phyloP scores from a whole-genome alignment of 2,888 invertebrate genomes.

The Drosophila subquinaria region DNA sequence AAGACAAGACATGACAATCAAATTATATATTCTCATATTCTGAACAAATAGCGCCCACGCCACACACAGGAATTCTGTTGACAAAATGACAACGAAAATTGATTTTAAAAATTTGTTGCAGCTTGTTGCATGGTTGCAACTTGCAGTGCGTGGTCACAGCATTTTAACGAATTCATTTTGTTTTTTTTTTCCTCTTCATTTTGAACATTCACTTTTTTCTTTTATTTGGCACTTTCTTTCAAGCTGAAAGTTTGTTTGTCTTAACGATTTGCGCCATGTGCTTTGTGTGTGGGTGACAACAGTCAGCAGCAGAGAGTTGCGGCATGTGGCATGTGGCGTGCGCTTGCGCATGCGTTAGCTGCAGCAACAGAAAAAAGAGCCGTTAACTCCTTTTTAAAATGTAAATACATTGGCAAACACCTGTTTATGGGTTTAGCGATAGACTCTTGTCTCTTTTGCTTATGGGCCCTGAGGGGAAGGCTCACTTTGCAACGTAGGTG shows the following conservation, averaged over 20 bases:
- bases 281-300: conserved; percentile 54
- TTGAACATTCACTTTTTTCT: conserved; percentile 63
- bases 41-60: conserved; percentile 42
- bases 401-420: conserved; percentile 69
- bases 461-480: conserved; percentile 2
- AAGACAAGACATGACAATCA: conserved; percentile 39
- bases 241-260: conserved; percentile 68
- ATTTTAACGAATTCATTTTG: neutral
- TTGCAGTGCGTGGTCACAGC: conserved; percentile 7
- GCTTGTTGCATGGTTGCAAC: conserved; percentile 10
- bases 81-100: conserved; percentile 53
- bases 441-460: conserved; percentile 10
- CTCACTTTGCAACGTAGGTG: conserved; percentile 64
- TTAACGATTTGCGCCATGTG: conserved; percentile 39
- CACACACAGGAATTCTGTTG: conserved; percentile 40
- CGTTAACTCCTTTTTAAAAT: conserved; percentile 61
- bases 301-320: neutral
- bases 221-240: conserved; percentile 73
- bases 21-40: conserved; percentile 46
- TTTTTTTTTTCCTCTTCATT: conserved; percentile 1
- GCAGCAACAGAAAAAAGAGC: conserved; percentile 35
- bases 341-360: conserved; percentile 54
- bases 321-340: neutral
- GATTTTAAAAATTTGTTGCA: conserved; percentile 28
- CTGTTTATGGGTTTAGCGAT: conserved; percentile 66